Conservation (phyloP, 2,113 vertebrate species). For the Elachura formosa region DNA sequence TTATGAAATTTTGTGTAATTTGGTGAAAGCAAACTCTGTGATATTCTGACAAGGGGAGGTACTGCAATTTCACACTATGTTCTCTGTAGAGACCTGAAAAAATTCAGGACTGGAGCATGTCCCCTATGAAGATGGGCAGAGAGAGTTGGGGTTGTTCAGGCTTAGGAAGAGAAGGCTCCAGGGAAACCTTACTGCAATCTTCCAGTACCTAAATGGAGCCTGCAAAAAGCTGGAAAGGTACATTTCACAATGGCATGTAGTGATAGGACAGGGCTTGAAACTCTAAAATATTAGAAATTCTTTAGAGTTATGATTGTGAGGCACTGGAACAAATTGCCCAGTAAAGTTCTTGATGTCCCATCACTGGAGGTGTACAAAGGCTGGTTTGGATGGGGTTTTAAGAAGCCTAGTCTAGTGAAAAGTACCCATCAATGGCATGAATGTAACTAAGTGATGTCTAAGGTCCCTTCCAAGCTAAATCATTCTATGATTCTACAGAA, state of each 20-base stretch:
- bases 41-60: neutral
- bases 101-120: neutral
- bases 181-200: neutral
- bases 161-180: neutral
- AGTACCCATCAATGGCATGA: neutral
- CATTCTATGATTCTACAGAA: neutral
- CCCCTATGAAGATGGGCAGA: neutral
- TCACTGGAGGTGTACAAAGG: neutral
- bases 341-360: neutral
- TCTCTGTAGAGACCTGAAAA: neutral
- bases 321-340: neutral
- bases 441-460: neutral
- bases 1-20: neutral
- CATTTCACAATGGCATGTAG: neutral
- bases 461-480: neutral
- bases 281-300: neutral
- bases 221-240: neutral
- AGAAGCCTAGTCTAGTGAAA: neutral
- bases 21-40: neutral
- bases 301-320: neutral
- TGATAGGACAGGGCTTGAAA: neutral
- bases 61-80: neutral
- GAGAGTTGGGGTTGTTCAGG: neutral
- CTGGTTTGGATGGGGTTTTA: neutral
- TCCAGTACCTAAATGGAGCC: neutral